Evolutionary conservation across 1,140 invertebrate species (phyloP), one percentile per base, ranked within the genome.

Genomic region (Helicoverpa zea): DNA sequence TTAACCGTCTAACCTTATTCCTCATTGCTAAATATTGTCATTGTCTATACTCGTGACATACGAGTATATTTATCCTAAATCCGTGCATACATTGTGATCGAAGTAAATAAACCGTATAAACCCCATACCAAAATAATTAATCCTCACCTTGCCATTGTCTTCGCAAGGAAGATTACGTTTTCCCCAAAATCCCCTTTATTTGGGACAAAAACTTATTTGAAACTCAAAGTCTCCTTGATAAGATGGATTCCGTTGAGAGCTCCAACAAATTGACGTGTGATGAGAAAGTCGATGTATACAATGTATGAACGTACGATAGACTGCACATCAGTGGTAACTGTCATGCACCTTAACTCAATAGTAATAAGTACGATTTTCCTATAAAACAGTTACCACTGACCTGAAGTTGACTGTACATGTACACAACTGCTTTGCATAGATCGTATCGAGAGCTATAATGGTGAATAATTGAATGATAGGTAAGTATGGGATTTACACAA

Each of bases 341-440:
- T 23, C 23, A 23, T 23, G 23, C 23, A 23, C 23, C 23, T 23
- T 23, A 23, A 23, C 23, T 23, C 23, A 23, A 23, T 23, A 23
- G 23, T 23, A 23, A 23, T 23, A 23, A 23, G 23, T 23, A 23
- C 23, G 23, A 23, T 23, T 0, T 23, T 23, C 23, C 23, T 23
- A 23, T n/a, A 23, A 23, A 23, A 23, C 23, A 1, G 23, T 23
- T 23, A 23, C 23, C 23, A 23, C 23, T 23, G 23, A 23, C 23
- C 23, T 23, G 23, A 23, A 23, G 23, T 23, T 23, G 23, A 23
- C 23, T 23, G 23, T 23, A 23, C 23, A 23, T 23, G 23, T 23
- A 23, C n/a, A 63, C 14, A 30, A 16, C n/a, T 64, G 35, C 47
- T 64, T 64, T 64, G 63, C n/a, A 64, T 47, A 64, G 30, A 64